Evolutionary conservation across 2,888 invertebrate genomes (phyloP).

Genomic region (Aphidoletes aphidimyza): DNA sequence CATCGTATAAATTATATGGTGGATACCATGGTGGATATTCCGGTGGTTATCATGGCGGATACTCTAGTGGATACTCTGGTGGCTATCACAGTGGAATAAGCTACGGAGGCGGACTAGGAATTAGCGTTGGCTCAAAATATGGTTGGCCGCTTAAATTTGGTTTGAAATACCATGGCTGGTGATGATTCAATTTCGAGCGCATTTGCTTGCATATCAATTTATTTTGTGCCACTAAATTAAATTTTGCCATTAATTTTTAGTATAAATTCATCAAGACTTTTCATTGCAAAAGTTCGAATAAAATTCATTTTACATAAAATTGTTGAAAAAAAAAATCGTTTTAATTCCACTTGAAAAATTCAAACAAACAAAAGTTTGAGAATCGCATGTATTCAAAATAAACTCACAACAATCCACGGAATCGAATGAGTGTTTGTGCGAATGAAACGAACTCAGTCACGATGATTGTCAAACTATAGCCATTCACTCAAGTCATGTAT

Average conservation of each 20-base stretch:
- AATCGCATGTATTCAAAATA: neutral
- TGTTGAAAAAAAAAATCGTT: neutral
- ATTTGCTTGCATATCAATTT: neutral
- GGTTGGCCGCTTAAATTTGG: slow-evolving; percentile 39
- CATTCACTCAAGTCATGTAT: slow-evolving; percentile 22
- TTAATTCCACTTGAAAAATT: neutral
- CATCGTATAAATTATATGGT: neutral
- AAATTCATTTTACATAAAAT: neutral
- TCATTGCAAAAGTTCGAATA: neutral
- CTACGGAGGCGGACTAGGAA: neutral
- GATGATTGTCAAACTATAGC: neutral
- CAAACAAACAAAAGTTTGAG: neutral
- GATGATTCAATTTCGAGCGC: too few species aligned
- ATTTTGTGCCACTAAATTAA: slow-evolving; percentile 11
- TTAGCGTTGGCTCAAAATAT: neutral
- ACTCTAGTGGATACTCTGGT: neutral
- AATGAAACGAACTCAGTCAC: slow-evolving; percentile 40
- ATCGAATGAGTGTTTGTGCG: slow-evolving; percentile 22
- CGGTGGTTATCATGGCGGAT: neutral
- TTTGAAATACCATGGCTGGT: neutral
- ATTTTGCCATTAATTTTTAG: slow-evolving; percentile 35
- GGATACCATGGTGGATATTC: neutral
- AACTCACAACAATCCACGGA: neutral
- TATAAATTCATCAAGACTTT: neutral
- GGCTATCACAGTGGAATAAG: neutral